Evolutionary conservation across 2,797 vertebrate genomes (phyloP), one percentile per base, ranked within the genome.

Genomic region (Coendou prehensilis): DNA sequence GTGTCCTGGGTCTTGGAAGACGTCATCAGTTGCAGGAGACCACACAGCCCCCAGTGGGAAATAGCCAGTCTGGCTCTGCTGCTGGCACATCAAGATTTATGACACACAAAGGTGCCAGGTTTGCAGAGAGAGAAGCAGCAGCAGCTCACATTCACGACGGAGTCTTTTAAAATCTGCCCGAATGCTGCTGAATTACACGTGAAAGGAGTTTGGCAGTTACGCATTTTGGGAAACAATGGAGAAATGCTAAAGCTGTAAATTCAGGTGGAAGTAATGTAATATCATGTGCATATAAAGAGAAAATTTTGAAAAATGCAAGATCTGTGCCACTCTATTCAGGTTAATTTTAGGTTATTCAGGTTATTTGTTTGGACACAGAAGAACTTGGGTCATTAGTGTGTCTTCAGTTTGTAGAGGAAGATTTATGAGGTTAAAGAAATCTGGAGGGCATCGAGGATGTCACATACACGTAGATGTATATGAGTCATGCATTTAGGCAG

Each of bases 331-430:
- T 76, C 9, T 47, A 1, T 84, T 82, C 47, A 33, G 52, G 45
- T 59, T 61, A 3, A 22, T 26, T 93, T 89, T 80, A 41, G 37
- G 37, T 41, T 41, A 41, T 57, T 10, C 17, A 56, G 56, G 56
- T 80, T 82, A 20, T 88, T 89, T 92, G 54, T 41, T 54, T 86
- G 45, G 63, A 87, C 45, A 45, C 26, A 87, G 92, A 96, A 93
- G 81, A 61, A 4, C 41, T 64, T 81, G 20, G 20, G 15, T 45
- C 15, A 15, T 59, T 37, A 69, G 57, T 13, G 63, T 91, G 67
- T 81, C 81, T 81, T 87, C 47, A 76, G 26, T 76, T 59, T 54
- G 61, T 30, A 87, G 73, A 71, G 33, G 45, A 85, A 69, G 69
- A 52, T 81, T 83, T 54, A 23, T 11, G 81, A 59, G 56, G n/a